Base-by-base conservation (phyloP, 2,113 vertebrate genomes). In the Argyrosomus japonicus region DNA sequence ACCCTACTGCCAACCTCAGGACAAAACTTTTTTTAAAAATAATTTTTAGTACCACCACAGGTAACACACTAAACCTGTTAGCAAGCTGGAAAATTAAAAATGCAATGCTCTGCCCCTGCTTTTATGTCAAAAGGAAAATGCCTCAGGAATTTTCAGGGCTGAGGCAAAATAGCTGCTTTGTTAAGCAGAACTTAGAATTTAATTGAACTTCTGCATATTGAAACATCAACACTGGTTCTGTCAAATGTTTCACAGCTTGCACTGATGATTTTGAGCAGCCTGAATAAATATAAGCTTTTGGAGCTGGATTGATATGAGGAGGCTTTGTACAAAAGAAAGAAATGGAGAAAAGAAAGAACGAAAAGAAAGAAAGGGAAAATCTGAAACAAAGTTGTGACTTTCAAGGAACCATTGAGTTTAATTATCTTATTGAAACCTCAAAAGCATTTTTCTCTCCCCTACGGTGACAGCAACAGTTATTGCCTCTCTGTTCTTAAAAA, bases 351-450 rank as follows among this genome's bases (percentile, higher is more conserved):
- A 32, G 63, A 72, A 68, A 47, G 15, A 84, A 21, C 19, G 32
- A 18, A 29, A 21, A 75, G 6, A 70, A 79, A 75, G 48, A 64
- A 56, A 36, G 75, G 12, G 18, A 76, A 76, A 80, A 84, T 79
- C 32, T 36, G 48, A 56, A 74, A 82, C 62, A 75, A 86, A 88
- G 67, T 82, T 79, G 54, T 43, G 73, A 87, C 77, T 89, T 90
- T 2, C 73, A 85, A 88, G 56, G 63, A 91, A 83, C 67, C 77
- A 79, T 89, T 88, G 77, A 68, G 87, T 90, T 87, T 93, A 95
- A 94, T 95, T 93, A 93, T 93, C 84, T 88, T 87, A 89, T 86
- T 89, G 85, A 94, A 94, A 91, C 77, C 88, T 93, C 89, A 92
- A 90, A 93, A 90, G 84, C 84, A 90, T 92, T 91, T 90, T 82